phyloP scores from a whole-genome alignment of 2,113 vertebrate genomes.

The Struthidea cinerea region DNA sequence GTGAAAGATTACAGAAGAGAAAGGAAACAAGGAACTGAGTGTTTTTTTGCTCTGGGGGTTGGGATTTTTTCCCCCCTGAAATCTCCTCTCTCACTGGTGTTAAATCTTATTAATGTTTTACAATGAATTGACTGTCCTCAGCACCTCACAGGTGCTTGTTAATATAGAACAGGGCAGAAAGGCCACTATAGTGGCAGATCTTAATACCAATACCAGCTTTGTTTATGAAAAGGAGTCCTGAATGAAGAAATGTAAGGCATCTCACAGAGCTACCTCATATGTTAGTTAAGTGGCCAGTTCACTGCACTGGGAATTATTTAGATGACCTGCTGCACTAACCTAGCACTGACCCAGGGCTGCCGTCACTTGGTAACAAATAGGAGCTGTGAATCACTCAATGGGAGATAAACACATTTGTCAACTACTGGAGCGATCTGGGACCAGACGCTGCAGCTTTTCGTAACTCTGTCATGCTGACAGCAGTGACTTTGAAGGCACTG shows the following conservation, averaged over 20 bases:
- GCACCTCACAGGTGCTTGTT: not conserved
- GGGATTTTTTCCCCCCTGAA: not conserved
- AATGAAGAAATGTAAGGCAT: not conserved
- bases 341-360: conserved; percentile 4
- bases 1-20: not conserved
- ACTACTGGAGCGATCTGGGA: not conserved
- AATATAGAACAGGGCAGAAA: not conserved
- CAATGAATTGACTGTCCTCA: not conserved
- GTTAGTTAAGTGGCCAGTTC: not conserved
- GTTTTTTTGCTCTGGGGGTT: not conserved
- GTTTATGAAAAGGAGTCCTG: not conserved
- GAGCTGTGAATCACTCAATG: not conserved
- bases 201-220: not conserved
- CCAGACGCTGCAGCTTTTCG: not conserved
- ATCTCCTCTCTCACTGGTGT: not conserved
- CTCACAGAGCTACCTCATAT: not conserved
- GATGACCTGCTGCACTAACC: not conserved
- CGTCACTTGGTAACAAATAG: not conserved
- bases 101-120: not conserved
- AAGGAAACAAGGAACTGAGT: not conserved
- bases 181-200: not conserved
- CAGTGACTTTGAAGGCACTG: not conserved
- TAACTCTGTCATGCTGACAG: not conserved
- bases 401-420: conserved; percentile 21
- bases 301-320: not conserved